Conservation (phyloP, 2,113 vertebrate genomes). For the Neolamprologus variostigma region DNA sequence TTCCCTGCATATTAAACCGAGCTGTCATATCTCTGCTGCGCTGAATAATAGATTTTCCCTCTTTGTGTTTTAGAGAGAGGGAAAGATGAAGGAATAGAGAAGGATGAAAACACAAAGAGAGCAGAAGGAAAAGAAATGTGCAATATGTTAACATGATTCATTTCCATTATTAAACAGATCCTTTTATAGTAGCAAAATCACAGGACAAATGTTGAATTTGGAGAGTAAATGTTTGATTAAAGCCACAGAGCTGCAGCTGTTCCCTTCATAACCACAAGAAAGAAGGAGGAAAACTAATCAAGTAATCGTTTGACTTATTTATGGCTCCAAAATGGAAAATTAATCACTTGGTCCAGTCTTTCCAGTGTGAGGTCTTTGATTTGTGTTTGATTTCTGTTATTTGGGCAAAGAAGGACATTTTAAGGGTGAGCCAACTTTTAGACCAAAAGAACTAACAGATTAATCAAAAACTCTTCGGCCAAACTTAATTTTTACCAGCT, state of each 20-base stretch:
- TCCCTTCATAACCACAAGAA: background rate
- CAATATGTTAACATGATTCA: background rate
- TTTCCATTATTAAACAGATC: background rate
- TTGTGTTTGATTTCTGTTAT: background rate
- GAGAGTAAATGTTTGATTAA: background rate
- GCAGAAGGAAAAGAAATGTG: background rate
- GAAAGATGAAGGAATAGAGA: background rate
- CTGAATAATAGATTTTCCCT: slow-evolving; percentile 5
- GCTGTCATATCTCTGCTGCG: background rate
- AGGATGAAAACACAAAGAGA: background rate
- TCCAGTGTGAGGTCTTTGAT: background rate
- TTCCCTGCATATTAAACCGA: background rate
- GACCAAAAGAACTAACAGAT: background rate
- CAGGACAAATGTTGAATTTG: background rate
- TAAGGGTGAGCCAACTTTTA: background rate
- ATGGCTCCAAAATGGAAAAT: background rate
- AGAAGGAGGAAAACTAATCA: rapidly evolving
- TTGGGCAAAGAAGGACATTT: background rate
- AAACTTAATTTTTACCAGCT: background rate
- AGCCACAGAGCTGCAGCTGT: background rate
- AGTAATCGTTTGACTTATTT: background rate
- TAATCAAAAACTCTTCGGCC: background rate
- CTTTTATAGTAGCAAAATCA: background rate
- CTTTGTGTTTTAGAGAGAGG: background rate
- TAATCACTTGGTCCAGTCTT: background rate